Conservation (phyloP, 2,888 invertebrate species). For the Tuberolachnus salignus region DNA sequence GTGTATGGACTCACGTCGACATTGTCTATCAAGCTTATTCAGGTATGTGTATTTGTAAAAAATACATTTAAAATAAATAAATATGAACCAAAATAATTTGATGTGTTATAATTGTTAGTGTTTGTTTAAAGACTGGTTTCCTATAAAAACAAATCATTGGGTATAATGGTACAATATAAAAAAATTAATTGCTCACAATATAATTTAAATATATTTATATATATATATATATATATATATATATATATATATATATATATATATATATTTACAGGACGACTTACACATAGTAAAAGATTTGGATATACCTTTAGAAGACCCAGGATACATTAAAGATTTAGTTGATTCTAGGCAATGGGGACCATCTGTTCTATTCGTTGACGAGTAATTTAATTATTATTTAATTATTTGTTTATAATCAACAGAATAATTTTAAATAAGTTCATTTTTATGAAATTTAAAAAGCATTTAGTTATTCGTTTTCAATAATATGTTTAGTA, state of each 20-base stretch:
- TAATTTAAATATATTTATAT: neutral
- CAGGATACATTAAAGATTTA: constrained; percentile 78
- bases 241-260: too few relatives aligned
- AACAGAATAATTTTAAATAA: neutral
- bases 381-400: constrained; percentile 72
- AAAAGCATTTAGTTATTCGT: neutral
- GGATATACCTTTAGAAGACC: constrained; percentile 83
- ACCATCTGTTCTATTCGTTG: constrained; percentile 90
- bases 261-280: constrained; percentile 73
- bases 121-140: too few relatives aligned
- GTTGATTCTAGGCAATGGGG: constrained; percentile 92
- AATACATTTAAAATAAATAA: too few relatives aligned
- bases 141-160: too few relatives aligned
- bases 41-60: constrained; percentile 61
- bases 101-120: too few relatives aligned
- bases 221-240: too few relatives aligned
- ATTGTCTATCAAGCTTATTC: constrained; percentile 89
- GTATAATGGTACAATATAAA: too few relatives aligned
- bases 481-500: constrained; percentile 66
- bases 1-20: constrained; percentile 81
- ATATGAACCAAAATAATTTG: neutral
- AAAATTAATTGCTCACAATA: neutral
- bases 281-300: constrained; percentile 86
- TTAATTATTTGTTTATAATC: constrained; percentile 39
- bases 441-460: neutral